Percentiles rank a stretch among this genome's conserved stretches.
Evolutionary conservation across 2,797 vertebrate species (phyloP).

Genomic region (Sebastes trivittatus): DNA sequence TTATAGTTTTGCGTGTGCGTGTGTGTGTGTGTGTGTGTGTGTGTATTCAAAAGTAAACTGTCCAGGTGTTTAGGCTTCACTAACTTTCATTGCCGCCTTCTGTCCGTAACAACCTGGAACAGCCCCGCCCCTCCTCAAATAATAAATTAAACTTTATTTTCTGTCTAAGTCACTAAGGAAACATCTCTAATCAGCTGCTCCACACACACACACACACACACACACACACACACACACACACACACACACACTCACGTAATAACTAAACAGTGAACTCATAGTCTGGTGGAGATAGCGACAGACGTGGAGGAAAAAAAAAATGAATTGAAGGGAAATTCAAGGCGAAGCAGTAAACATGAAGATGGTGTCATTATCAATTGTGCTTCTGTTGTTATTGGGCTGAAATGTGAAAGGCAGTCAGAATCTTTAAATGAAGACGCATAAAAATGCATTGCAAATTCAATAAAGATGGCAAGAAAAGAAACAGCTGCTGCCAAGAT

Average conservation of each 20-base stretch:
- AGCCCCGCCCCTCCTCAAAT: neutral
- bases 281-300: conserved; percentile 1
- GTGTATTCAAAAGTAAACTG: neutral
- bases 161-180: neutral
- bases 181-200: conserved; percentile 1
- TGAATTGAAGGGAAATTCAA: conserved; percentile 9
- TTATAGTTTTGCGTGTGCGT: conserved; percentile 5
- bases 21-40: neutral
- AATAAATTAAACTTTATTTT: neutral
- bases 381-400: conserved; percentile 4
- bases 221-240: neutral
- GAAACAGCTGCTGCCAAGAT: neutral
- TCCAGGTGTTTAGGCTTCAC: conserved; percentile 48
- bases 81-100: conserved; percentile 35
- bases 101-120: conserved; percentile 9
- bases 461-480: neutral
- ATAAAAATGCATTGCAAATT: neutral
- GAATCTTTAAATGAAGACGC: neutral
- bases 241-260: conserved; percentile 2
- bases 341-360: conserved; percentile 4
- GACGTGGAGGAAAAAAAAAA: conserved; percentile 6
- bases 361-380: neutral
- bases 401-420: conserved; percentile 15
- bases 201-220: neutral
- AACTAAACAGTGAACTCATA: conserved; percentile 25